phyloP scores from a whole-genome alignment of 2,797 vertebrate species.

The Hephaestus fuliginosus region DNA sequence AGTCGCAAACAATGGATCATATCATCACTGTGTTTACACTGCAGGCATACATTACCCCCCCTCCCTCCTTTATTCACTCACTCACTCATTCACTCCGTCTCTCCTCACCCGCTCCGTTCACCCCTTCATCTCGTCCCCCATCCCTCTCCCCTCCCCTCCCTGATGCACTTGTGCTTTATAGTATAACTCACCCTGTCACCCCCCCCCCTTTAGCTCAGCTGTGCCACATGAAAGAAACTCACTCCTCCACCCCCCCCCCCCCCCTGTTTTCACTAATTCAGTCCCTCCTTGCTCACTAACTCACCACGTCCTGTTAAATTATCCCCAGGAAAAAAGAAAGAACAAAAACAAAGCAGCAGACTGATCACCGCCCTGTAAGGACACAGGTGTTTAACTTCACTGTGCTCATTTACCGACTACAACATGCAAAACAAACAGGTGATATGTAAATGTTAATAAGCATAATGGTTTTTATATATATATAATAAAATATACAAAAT shows the following conservation, averaged over 20 bases:
- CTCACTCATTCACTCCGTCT: not conserved
- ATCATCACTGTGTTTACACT: not conserved
- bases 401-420: not conserved
- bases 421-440: not conserved
- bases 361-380: slow-evolving; percentile 30
- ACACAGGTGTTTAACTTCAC: slow-evolving; percentile 29
- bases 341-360: slow-evolving; percentile 1
- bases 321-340: not conserved
- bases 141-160: not conserved
- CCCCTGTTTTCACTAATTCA: slow-evolving; percentile 39
- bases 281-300: slow-evolving; percentile 27
- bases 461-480: not conserved
- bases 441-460: not conserved
- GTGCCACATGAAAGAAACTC: slow-evolving; percentile 27
- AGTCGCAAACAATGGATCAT: slow-evolving; percentile 44
- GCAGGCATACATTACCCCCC: not conserved
- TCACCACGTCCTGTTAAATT: slow-evolving; percentile 14
- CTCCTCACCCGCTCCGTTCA: no score
- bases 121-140: not conserved
- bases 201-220: slow-evolving; percentile 21
- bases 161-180: slow-evolving; percentile 39
- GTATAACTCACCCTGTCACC: slow-evolving; percentile 45
- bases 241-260: slow-evolving; percentile 17
- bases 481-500: no score
- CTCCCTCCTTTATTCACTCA: not conserved